Conservation (phyloP, 2,113 vertebrate genomes). For the Myrmecophaga tridactyla region DNA sequence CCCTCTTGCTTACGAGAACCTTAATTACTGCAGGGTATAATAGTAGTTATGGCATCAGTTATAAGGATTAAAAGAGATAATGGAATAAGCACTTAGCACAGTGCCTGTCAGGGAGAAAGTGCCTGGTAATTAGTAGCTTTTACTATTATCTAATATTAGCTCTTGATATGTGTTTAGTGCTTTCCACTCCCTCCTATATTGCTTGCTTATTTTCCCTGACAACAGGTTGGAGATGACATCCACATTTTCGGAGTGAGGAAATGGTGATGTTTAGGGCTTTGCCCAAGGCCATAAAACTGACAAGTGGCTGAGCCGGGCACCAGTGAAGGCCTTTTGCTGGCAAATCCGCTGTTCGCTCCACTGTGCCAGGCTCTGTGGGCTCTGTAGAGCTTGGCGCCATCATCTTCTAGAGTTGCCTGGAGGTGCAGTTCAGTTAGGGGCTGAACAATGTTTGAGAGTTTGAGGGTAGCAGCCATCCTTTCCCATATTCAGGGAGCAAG, state of each 20-base stretch:
- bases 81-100: neutral
- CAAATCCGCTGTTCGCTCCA: neutral
- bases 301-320: neutral
- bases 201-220: neutral
- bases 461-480: neutral
- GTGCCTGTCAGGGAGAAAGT: neutral
- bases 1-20: neutral
- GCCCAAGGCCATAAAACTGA: neutral
- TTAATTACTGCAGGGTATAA: neutral
- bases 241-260: neutral
- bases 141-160: neutral
- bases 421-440: too few relatives aligned
- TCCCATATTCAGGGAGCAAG: neutral
- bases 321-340: neutral
- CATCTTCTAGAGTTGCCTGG: neutral
- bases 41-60: neutral
- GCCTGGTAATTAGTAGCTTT: neutral
- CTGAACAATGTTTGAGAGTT: neutral
- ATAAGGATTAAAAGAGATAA: neutral
- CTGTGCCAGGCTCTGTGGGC: neutral
- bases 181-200: neutral
- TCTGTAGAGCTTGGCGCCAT: neutral
- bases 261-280: neutral
- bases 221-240: neutral
- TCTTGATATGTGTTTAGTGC: neutral